Percentiles rank a stretch among this genome's conserved stretches.
Conservation (phyloP, 2,113 vertebrate genomes). For the Mellivora capensis region DNA sequence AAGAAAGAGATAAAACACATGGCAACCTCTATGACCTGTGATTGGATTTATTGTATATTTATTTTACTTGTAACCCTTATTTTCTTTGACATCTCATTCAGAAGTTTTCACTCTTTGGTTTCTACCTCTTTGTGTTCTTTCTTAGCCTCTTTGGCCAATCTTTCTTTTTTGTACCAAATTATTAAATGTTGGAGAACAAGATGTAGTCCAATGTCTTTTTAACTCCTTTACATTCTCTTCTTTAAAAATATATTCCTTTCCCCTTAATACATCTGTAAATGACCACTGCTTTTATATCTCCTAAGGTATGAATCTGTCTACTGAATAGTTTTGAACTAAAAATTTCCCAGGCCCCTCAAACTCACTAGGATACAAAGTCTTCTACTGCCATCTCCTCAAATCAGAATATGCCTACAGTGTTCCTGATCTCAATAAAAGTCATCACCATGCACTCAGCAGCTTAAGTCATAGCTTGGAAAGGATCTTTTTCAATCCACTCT, state of each 20-base stretch:
- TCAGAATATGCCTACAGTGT: neutral
- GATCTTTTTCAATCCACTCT: neutral
- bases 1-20: neutral
- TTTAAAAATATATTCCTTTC: neutral
- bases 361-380: neutral
- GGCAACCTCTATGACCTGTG: neutral
- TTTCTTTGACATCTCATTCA: neutral
- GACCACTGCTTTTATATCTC: neutral
- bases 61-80: neutral
- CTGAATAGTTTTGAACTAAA: neutral
- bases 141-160: neutral
- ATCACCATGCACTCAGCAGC: neutral
- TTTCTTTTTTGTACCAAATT: neutral
- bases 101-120: neutral
- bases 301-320: neutral
- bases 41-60: neutral
- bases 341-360: neutral
- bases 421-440: neutral
- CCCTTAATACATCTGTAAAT: neutral
- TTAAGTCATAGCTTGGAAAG: neutral
- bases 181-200: neutral
- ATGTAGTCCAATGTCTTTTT: neutral
- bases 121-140: neutral
- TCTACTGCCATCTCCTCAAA: neutral
- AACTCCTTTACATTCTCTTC: neutral